Evolutionary conservation across 2,113 vertebrate genomes (phyloP), one percentile per base, ranked within the genome.

Genomic region (Phoxinus phoxinus): DNA sequence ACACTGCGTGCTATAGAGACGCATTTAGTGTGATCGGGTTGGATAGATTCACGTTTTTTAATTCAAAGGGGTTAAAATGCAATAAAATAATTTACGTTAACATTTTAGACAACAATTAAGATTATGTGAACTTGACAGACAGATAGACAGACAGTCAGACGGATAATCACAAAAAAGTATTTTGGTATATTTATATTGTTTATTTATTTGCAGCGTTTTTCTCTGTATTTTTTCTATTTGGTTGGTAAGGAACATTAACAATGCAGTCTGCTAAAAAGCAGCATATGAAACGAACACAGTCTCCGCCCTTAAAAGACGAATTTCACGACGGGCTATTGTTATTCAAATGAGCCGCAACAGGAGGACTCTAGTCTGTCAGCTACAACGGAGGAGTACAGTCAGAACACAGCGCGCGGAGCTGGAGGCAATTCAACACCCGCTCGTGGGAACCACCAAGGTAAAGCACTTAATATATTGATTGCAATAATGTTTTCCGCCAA

Each of bases 321-420:
- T 91, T 93, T 93, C 89, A 15, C 23, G 76, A 58, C 35, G 81
- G 73, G 74, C 90, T n/a, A 94, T 96, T 96, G 94, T 96, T 92
- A 96, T 95, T 95, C 94, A 95, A 95, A 95, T 95, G 78, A 87
- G 59, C 32, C 21, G 46, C 48, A 80, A 78, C 13, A 79, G 75
- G 81, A 46, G 63, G 79, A 87, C 37, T 74, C 74, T 86, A 86
- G 41, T 73, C 73, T 61, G 72, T 86, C 63, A 58, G 82, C 23
- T 41, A 25, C 5, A 77, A 46, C 80, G 65, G 63, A 84, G 56
- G 74, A 15, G 4, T 5, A 35, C 75, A 69, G 51, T 27, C 67
- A 58, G 81, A 56, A 48, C 74, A 27, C 58, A 78, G 17, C 32
- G 58, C 73, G 74, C 44, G 72, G 73, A 53, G 27, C 56, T 17